Conservation (phyloP, 2,888 invertebrate species). For the Lasioglossum oenotherae region DNA sequence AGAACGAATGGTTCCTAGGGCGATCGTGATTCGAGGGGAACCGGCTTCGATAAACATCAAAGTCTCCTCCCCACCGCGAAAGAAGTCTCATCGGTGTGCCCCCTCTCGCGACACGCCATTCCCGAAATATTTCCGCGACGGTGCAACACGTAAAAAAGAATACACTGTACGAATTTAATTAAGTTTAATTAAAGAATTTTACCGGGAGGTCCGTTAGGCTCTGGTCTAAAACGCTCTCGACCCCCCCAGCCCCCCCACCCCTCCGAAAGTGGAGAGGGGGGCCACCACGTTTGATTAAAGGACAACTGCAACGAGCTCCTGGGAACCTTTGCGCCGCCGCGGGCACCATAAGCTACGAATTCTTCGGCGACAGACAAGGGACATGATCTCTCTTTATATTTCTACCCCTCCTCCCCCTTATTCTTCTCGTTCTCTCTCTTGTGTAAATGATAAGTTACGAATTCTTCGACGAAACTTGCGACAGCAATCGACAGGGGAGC, state of each 20-base stretch:
- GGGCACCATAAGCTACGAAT: conserved; percentile 44
- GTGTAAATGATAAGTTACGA: background rate
- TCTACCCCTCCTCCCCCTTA: background rate
- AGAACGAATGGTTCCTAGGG: background rate
- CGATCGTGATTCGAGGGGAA: conserved; percentile 34
- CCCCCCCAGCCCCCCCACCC: too few relatives aligned
- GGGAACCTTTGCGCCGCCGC: conserved; percentile 36
- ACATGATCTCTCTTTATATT: background rate
- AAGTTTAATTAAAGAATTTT: conserved; percentile 64
- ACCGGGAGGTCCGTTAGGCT: conserved; percentile 38
- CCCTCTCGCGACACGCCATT: conserved; percentile 9
- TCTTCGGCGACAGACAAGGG: conserved; percentile 31
- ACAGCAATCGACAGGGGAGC: background rate
- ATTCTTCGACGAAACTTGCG: background rate
- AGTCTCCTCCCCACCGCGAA: background rate
- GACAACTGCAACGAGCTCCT: conserved; percentile 15
- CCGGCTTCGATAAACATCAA: conserved; percentile 59
- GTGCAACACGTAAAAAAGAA: conserved; percentile 46
- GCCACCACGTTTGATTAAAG: conserved; percentile 28
- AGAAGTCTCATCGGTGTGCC: background rate
- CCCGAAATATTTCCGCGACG: conserved; percentile 43
- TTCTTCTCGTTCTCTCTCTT: background rate
- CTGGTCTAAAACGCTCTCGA: background rate
- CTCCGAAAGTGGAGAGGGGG: background rate
- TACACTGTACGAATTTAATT: conserved; percentile 57